Percentiles rank a stretch among this genome's conserved stretches.
These are phyloP conservation scores for Tipula unca DNA, from an alignment of 2,888 invertebrate species.

Conservation along the genomic window DNA sequence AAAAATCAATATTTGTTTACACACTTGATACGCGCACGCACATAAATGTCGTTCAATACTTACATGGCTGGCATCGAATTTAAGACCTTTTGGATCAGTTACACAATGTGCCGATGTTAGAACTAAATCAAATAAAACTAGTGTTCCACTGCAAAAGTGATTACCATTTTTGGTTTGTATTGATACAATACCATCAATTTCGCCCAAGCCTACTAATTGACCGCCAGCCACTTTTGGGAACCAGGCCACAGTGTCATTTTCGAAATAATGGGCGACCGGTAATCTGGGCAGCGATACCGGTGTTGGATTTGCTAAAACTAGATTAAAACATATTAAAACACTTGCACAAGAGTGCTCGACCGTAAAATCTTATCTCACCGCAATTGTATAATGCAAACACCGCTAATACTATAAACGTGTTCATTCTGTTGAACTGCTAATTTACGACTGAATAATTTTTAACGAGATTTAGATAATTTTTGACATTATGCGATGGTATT, in stretches of 20 bases:
- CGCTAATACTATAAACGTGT: not conserved
- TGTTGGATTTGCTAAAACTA: not conserved
- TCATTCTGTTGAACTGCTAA: not conserved
- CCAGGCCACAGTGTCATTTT: not conserved
- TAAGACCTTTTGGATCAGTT: not conserved
- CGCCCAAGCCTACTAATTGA: not conserved
- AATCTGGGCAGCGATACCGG: not conserved
- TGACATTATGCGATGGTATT: no score
- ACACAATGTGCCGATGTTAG: conserved; percentile 15
- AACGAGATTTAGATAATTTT: no score
- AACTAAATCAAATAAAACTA: not conserved
- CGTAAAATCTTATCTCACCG: not conserved
- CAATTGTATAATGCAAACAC: not conserved
- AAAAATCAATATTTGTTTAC: not conserved
- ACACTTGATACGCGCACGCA: not conserved
- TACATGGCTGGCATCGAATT: not conserved
- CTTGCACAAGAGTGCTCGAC: not conserved
- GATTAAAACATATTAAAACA: not conserved
- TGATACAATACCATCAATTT: not conserved
- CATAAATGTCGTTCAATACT: not conserved
- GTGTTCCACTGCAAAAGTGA: not conserved
- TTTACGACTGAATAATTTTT: not conserved
- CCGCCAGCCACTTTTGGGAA: not conserved
- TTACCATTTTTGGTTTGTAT: not conserved
- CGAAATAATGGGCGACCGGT: not conserved